Base-by-base conservation (phyloP, 2,888 invertebrate genomes). In the Conus canariensis region DNA sequence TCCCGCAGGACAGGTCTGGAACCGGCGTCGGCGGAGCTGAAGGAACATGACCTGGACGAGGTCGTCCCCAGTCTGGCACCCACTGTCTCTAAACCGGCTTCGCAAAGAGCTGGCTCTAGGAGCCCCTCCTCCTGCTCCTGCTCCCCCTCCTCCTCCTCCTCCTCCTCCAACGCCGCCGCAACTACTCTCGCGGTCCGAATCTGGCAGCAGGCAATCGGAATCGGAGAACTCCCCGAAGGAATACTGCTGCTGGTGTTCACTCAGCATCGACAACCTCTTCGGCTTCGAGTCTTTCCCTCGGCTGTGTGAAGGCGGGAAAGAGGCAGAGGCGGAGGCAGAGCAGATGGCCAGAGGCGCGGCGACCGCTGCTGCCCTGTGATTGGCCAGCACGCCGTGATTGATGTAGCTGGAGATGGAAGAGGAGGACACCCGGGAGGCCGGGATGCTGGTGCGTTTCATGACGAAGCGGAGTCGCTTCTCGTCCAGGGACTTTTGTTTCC, bases 31-130 rank as follows among this genome's bases (percentile, higher is more conserved):
- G 9, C 91, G 74, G 1, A 92, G 74, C 64, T 90, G 86, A 14
- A 91, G 85, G 45, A 92, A 85, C 74, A 90, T 85, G 30, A 45
- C 88, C 56, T 93, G 91, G 64, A 93, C 91, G 22, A 94, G 91
- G 7, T 93, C 93, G 0, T 92, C 90, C 80, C 93, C 93, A 0
- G 94, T 94, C 88, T 94, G 94, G 74, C 94, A 93, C 10, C 90
- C 92, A 1, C 87, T 90, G 87, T 93, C 93, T 14, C 87, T 19
- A 74, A 64, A 74, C 58, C 30, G 12, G 6, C 56, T 16, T 64
- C n/a, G 6, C n/a, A 14, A 9, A 59, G 19, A 58, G 58, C 77
- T 30, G 64, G 10, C 0, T 64, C 16, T 10, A 16, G 64, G 12
- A 8, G 7, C 64, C 64, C 59, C 86, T 9, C n/a, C 86, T n/a